Evolutionary conservation across 2,113 vertebrate species (phyloP), one percentile per base, ranked within the genome.

Genomic region (Platanista minor): DNA sequence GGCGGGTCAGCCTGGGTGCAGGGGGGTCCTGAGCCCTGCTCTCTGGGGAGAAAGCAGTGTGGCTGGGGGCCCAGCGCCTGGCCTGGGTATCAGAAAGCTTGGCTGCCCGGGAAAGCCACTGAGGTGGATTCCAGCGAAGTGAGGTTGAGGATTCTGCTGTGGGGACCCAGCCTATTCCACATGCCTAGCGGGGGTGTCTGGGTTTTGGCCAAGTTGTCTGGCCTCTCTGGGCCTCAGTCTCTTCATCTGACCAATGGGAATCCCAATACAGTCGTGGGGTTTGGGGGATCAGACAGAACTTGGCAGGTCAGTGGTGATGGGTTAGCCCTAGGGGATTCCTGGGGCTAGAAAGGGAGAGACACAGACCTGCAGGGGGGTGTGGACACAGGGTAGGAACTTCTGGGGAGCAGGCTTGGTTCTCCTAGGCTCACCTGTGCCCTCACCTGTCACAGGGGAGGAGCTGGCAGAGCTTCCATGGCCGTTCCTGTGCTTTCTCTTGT

Each of bases 261-360:
- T 12, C 52, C 31, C 15, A 39, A 0, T 4, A 31, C 39, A 36
- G 39, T 1, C 0, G 0, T 3, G 17, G 46, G 25, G 7, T 6
- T 46, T 21, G 72, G 75, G 43, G 59, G 59, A 46, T 46, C 39
- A 6, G 23, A 4, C 0, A n/a, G 54, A 39, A 3, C 52, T 36
- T 20, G 5, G 59, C 59, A 1, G 17, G 41, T 57, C 52, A 1
- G 0, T 0, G 11, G 61, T 2, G 29, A 14, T 9, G 15, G 5
- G 7, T 31, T 17, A 18, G 8, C 43, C 2, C 1, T 23, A 27
- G 20, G 52, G 20, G 29, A 3, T 43, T 75, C 33, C 41, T 10
- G 1, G 15, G 39, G 54, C 46, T 2, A 12, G 89, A n/a, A 11
- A 6, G 27, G 17, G 6, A 14, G 59, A 21, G 54, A 29, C 21